Evolutionary conservation across 2,888 invertebrate genomes (phyloP).

Genomic region (Nemoura dubitans): DNA sequence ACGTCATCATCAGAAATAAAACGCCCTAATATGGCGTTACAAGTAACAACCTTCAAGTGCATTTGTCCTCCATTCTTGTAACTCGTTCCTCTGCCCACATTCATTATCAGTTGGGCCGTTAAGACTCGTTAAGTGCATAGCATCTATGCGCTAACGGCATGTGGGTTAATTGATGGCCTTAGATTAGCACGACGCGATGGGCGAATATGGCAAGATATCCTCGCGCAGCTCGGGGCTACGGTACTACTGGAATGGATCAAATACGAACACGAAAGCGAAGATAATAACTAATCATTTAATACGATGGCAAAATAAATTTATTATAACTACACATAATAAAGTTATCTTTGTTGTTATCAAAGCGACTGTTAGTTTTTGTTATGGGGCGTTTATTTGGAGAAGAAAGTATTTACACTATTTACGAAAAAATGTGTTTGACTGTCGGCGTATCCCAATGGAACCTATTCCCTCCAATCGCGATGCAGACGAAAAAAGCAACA

Average conservation of each 20-base stretch:
- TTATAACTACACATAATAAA: neutral
- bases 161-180: neutral
- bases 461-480: neutral
- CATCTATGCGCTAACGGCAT: neutral
- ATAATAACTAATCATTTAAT: neutral
- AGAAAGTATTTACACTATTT: neutral
- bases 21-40: neutral
- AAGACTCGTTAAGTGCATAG: neutral
- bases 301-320: neutral
- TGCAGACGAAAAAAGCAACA: neutral
- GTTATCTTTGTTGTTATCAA: neutral
- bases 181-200: neutral
- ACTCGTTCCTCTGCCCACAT: neutral
- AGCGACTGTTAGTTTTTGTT: neutral
- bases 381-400: neutral
- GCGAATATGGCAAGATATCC: neutral
- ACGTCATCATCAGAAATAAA: neutral
- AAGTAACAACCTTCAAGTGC: neutral
- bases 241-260: neutral
- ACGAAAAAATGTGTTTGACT: neutral
- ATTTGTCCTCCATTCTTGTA: neutral
- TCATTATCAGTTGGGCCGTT: neutral
- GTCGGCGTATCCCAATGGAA: neutral
- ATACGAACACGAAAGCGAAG: neutral
- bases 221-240: neutral